Percentiles rank a stretch among this genome's conserved stretches.
phyloP scores from a whole-genome alignment of 2,888 invertebrate genomes.

The Pandemis heparana region DNA sequence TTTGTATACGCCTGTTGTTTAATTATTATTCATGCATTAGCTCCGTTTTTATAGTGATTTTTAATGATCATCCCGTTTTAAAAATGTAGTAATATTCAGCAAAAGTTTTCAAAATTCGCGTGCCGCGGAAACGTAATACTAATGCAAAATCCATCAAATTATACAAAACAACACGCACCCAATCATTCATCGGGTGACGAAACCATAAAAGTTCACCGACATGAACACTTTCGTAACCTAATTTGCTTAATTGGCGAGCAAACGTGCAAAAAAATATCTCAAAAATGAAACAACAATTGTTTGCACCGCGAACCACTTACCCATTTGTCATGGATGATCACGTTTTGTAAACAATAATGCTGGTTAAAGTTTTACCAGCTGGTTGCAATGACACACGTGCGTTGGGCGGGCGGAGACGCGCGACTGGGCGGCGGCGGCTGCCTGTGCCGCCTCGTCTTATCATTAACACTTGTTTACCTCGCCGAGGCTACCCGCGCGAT shows the following conservation, averaged over 20 bases:
- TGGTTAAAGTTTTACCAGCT: constrained; percentile 34
- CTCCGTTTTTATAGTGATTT: not conserved
- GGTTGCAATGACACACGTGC: constrained; percentile 58
- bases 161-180: constrained; percentile 1
- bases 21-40: no score
- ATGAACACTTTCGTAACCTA: constrained; percentile 10
- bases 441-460: constrained; percentile 62
- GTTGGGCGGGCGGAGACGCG: constrained; percentile 75
- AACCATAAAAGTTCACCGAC: constrained; percentile 27
- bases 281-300: not conserved
- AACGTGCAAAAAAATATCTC: no score
- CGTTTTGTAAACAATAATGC: not conserved
- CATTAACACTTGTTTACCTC: constrained; percentile 78
- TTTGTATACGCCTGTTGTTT: no score
- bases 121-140: not conserved
- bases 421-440: constrained; percentile 70
- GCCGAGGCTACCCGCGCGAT: constrained; percentile 45
- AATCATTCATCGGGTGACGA: constrained; percentile 9
- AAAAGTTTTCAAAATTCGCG: not conserved
- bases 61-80: not conserved
- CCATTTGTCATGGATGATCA: constrained; percentile 50
- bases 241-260: constrained; percentile 19
- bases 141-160: not conserved
- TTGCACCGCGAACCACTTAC: constrained; percentile 49
- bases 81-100: not conserved